Evolutionary conservation across 2,888 invertebrate species (phyloP).

Genomic region (Acleris emargana): DNA sequence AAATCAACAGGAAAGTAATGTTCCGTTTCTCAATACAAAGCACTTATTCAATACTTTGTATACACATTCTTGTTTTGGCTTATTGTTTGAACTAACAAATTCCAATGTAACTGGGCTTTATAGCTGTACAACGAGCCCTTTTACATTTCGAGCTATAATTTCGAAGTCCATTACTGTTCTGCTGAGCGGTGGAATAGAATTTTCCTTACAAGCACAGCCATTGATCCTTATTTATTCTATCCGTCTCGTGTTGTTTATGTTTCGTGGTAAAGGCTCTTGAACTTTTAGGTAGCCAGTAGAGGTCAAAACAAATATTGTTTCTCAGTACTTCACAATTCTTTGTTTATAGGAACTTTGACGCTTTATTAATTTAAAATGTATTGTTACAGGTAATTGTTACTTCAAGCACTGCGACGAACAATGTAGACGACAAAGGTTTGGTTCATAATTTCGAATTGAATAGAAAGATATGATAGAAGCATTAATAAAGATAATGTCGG

Average conservation of each 20-base stretch:
- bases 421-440: slow-evolving; percentile 41
- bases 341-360: slow-evolving; percentile 45
- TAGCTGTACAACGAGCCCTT: slow-evolving; percentile 7
- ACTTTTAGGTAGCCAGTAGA: slow-evolving; percentile 41
- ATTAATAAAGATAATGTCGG: background rate
- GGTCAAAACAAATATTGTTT: slow-evolving; percentile 43
- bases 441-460: slow-evolving; percentile 11
- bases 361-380: slow-evolving; percentile 46
- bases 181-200: background rate
- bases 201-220: slow-evolving; percentile 2
- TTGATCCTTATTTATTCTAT: slow-evolving; percentile 10
- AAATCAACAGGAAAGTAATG: slow-evolving; percentile 49
- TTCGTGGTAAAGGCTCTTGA: slow-evolving; percentile 46
- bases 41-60: slow-evolving; percentile 45
- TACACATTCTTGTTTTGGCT: slow-evolving; percentile 41
- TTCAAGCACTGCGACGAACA: slow-evolving; percentile 27
- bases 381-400: slow-evolving; percentile 57
- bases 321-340: slow-evolving; percentile 42
- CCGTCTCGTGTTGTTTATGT: background rate
- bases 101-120: slow-evolving; percentile 23
- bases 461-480: background rate
- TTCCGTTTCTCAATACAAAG: slow-evolving; percentile 45
- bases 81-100: slow-evolving; percentile 33
- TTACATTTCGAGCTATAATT: background rate
- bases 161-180: slow-evolving; percentile 15